Conservation (phyloP, 2,888 invertebrate species). For the Drosophila pseudotakahashii region DNA sequence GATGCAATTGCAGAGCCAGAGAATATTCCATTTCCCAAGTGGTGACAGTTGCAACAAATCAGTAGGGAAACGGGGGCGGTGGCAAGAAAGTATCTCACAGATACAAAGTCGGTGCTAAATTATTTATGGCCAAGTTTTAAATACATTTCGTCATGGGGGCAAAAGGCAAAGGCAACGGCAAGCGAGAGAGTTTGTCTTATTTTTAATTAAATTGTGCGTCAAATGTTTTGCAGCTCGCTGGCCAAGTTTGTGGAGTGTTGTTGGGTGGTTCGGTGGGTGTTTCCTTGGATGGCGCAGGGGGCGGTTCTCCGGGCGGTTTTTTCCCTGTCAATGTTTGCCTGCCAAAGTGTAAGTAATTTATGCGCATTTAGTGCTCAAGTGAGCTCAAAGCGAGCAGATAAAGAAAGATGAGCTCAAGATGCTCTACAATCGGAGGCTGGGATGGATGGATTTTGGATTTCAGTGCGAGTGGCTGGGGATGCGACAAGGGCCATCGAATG, state of each 20-base stretch:
- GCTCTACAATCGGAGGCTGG: conserved; percentile 28
- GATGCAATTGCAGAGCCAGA: conserved; percentile 4
- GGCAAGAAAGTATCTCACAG: conserved; percentile 19
- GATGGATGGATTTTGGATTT: not conserved
- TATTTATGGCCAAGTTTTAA: conserved; percentile 42
- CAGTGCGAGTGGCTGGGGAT: not conserved
- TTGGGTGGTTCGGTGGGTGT: conserved; percentile 4
- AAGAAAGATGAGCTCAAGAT: conserved; percentile 63
- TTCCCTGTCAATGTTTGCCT: conserved; percentile 72
- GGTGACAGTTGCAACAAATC: conserved; percentile 9
- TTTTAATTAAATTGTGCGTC: conserved; percentile 78
- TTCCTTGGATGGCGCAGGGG: conserved; percentile 1
- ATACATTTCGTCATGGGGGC: conserved; percentile 11
- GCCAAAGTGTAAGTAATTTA: conserved; percentile 78
- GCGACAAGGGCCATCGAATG: conserved; percentile 5
- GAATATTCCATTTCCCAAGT: too few species aligned
- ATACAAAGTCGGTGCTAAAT: conserved; percentile 31
- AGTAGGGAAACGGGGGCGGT: conserved; percentile 4
- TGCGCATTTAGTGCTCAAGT: conserved; percentile 79
- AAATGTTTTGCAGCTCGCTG: conserved; percentile 71
- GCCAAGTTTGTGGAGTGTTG: conserved; percentile 34
- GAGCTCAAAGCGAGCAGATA: conserved; percentile 69
- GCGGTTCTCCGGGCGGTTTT: not conserved
- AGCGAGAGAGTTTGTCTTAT: conserved; percentile 44
- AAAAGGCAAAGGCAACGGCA: not conserved